These are phyloP conservation scores for Ahaetulla prasina DNA, from an alignment of 2,113 vertebrate species.

Conservation along the genomic window DNA sequence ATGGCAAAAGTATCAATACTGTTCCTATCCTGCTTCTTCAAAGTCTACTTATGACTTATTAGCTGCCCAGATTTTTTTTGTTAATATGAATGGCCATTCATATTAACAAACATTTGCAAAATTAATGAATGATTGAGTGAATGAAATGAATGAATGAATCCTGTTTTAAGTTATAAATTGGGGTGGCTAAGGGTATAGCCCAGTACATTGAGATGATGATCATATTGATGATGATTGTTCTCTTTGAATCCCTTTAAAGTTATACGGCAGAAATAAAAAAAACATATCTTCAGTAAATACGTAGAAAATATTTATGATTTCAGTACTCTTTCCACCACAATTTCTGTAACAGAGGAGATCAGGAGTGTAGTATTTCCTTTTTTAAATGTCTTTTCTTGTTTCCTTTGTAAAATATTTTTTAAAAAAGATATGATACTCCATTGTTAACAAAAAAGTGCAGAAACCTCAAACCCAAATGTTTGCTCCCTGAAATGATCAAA, in stretches of 20 bases:
- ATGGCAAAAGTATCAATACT: neutral
- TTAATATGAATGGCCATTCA: neutral
- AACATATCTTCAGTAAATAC: neutral
- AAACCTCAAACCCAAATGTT: neutral
- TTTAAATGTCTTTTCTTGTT: neutral
- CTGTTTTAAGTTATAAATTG: neutral
- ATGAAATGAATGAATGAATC: neutral
- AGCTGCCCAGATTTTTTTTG: neutral
- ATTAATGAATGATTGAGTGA: neutral
- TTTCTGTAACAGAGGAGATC: neutral
- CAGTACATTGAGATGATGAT: neutral
- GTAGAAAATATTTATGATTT: neutral
- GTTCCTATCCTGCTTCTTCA: neutral
- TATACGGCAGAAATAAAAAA: neutral
- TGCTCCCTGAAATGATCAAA: neutral
- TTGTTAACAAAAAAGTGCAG: neutral
- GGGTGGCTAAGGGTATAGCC: neutral
- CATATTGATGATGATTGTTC: neutral
- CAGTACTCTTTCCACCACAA: neutral
- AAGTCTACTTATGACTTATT: neutral
- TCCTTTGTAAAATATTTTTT: neutral
- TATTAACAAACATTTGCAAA: neutral
- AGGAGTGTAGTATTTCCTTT: neutral
- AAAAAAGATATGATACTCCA: neutral
- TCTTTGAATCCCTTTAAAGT: neutral